A percentile compares a stretch with the other conserved stretches of the same genome.
These are phyloP conservation scores for Brachymystax lenok DNA, from an alignment of 2,797 vertebrate species.

Conservation along the genomic window DNA sequence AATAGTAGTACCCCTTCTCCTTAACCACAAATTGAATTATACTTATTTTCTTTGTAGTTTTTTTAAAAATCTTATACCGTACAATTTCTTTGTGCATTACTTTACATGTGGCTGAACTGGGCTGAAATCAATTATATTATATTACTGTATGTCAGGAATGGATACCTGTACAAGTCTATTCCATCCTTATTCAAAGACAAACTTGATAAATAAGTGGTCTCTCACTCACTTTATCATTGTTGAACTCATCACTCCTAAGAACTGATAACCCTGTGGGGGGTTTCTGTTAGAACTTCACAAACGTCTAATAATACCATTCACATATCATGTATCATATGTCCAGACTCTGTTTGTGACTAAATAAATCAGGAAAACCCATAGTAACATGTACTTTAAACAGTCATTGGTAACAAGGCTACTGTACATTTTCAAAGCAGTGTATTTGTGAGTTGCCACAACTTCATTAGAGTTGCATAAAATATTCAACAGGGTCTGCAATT, in stretches of 20 bases:
- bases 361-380: background rate
- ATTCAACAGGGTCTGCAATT: background rate
- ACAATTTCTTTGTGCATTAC: background rate
- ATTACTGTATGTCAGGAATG: background rate
- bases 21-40: background rate
- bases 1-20: background rate
- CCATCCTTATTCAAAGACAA: background rate
- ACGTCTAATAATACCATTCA: too few relatives aligned
- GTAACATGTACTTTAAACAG: background rate
- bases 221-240: background rate
- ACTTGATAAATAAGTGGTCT: background rate
- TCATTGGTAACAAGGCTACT: background rate
- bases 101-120: background rate
- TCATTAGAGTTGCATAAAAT: background rate
- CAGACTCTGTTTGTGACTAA: background rate
- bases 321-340: background rate
- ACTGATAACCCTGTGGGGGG: background rate
- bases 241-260: background rate
- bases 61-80: background rate
- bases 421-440: background rate
- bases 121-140: background rate
- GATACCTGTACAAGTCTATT: background rate
- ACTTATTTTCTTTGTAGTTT: background rate
- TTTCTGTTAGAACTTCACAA: background rate
- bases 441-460: background rate